Evolutionary conservation across 30 jellyfish, hydroid and myxozoan species (phyloP), one percentile per base, ranked within the genome.

Genomic region (Phacellophora camtschatica): DNA sequence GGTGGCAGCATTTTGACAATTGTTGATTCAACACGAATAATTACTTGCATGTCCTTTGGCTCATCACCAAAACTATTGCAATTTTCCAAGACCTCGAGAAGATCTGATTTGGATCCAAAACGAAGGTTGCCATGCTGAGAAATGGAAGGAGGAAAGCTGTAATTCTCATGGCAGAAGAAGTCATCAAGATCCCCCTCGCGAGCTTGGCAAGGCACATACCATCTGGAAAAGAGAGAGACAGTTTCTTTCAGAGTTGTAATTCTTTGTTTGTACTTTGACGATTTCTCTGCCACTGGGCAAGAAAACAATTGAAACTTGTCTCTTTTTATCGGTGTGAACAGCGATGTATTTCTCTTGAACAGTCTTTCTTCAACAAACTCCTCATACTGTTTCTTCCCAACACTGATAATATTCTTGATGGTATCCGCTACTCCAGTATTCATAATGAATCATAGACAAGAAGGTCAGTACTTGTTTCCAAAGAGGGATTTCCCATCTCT

Each of bases 151-250:
- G 86, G 86, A 22, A 55, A 72, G 11, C 39, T n/a, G 35, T 72
- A 5, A 51, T 53, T 72, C 43, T 72, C 86, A 72, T 45, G 59
- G 10, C 22, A 29, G 27, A 72, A 72, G 19, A 45, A 72, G 15
- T 57, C 81, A 20, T 29, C 71, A 13, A 61, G 66, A 27, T 58
- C 57, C 18, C 84, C 88, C 2, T 59, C 88, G 16, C 88, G 79
- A 4, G n/a, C 67, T 32, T 76, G 88, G 23, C 81, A 54, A 13
- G 88, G 84, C 4, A 75, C 50, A 36, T 75, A 75, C 72, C 55
- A 27, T 19, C 28, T 68, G 19, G 81, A 56, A 58, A 75, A 75
- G 20, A 75, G 82, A 6, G 15, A 28, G 34, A 64, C n/a, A 45
- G 15, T 37, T 35, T 85, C 64, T 56, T 77, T 46, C 29, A 39